Percentiles rank a stretch among this genome's conserved stretches.
Conservation (phyloP, 2,113 vertebrate genomes). For the Ceyx margarethae region DNA sequence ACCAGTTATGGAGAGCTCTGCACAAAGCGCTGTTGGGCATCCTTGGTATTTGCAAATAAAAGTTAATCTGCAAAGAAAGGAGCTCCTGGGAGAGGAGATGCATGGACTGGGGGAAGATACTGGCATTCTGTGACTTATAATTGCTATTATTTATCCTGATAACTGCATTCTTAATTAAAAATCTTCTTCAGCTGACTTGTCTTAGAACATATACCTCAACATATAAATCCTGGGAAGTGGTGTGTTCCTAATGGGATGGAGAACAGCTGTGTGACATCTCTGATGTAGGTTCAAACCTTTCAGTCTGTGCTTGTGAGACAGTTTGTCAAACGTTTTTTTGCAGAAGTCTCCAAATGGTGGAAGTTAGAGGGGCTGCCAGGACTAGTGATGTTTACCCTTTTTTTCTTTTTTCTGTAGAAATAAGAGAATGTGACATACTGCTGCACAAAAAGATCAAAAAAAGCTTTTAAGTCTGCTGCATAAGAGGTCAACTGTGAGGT, state of each 20-base stretch:
- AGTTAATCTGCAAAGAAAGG: neutral
- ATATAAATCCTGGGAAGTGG: neutral
- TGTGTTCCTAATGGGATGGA: neutral
- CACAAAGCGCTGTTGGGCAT: fast-evolving
- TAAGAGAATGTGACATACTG: neutral
- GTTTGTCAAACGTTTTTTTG: neutral
- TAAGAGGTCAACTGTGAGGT: neutral
- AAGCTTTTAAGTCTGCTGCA: neutral
- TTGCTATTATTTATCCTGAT: too few relatives aligned
- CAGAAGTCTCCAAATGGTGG: neutral
- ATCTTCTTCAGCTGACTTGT: neutral
- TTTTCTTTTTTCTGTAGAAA: neutral
- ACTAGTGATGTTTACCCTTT: neutral
- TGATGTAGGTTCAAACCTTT: neutral
- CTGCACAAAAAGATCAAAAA: neutral
- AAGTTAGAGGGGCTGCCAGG: neutral
- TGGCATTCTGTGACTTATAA: neutral
- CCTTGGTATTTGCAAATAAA: neutral
- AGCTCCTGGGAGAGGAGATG: neutral
- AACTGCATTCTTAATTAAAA: neutral
- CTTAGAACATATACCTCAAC: neutral
- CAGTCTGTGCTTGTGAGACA: neutral
- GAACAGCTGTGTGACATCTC: neutral
- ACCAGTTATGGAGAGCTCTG: neutral
- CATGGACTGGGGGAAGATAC: neutral